Percentiles rank a stretch among this genome's conserved stretches.
Conservation (phyloP, 2,888 invertebrate genomes). For the Metopia argyrocephala region DNA sequence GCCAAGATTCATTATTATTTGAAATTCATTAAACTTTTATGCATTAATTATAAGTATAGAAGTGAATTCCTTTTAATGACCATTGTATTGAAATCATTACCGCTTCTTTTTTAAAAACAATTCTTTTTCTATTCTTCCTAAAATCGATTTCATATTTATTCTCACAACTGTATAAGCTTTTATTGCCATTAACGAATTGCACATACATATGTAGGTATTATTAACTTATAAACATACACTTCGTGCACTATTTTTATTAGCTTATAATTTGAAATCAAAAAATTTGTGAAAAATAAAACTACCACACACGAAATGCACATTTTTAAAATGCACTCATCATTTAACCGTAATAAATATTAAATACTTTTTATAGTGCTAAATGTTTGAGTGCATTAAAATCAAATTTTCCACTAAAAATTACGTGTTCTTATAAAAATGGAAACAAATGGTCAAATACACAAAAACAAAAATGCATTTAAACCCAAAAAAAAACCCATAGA, state of each 20-base stretch:
- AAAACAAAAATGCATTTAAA: not conserved
- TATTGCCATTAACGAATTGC: too few species aligned
- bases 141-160: too few species aligned
- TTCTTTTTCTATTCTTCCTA: not conserved
- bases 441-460: not conserved
- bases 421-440: not conserved
- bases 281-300: not conserved
- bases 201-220: too few species aligned
- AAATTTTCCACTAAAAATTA: not conserved
- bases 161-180: too few species aligned
- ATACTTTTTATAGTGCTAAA: constrained; percentile 12
- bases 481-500: not conserved
- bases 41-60: too few species aligned
- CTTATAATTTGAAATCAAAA: not conserved
- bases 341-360: not conserved
- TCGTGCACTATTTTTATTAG: constrained; percentile 11
- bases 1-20: too few species aligned
- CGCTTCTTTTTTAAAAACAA: not conserved
- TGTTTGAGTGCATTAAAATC: not conserved
- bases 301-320: not conserved
- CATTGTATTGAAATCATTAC: too few species aligned
- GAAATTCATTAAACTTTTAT: too few species aligned
- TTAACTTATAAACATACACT: constrained; percentile 14
- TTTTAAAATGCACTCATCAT: not conserved
- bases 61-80: too few species aligned